Evolutionary conservation across 2,113 vertebrate species (phyloP), one percentile per base, ranked within the genome.

Genomic region (Percina caprodes): DNA sequence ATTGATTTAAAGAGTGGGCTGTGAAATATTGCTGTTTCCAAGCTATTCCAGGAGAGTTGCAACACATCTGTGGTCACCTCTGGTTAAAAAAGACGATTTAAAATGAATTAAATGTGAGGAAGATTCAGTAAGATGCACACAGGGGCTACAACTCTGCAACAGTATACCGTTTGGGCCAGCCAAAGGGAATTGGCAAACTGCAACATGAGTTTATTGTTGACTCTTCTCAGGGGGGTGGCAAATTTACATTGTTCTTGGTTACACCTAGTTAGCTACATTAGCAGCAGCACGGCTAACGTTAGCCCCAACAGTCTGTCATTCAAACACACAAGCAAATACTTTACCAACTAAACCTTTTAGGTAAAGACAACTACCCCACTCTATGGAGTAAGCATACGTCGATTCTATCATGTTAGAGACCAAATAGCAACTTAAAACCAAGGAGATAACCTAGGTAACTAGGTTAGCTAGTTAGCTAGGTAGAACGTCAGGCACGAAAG

Each of bases 391-490:
- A 63, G 7, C 8, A 33, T 8, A 59, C 0, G 1, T 23, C 0
- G 2, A 12, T 35, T 5, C 14, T 18, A 4, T n/a, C 13, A 39
- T 0, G 24, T 16, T 15, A 30, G 21, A 69, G 15, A 63, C 24
- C 21, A 68, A 59, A 69, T 2, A 4, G 21, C n/a, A 70, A 86
- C 61, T 65, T 76, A 60, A 77, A 86, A 46, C 30, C 14, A 73
- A 30, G 19, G 35, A 46, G 60, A 84, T 52, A 85, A 62, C 48
- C 54, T 35, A 48, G 74, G 11, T 69, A 81, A 74, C 72, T 82
- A 56, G 62, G 72, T 9, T 69, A 81, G 77, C 74, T 82, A 54
- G 66, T 83, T 86, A 85, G 46, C 84, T 86, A 85, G 46, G 82
- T 6, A 0, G 13, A 15, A 24, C n/a, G 75, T 77, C 68, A 88